A percentile compares a stretch with the other conserved stretches of the same genome.
Conservation (phyloP, 2,113 vertebrate species). For the Butorides virescens region DNA sequence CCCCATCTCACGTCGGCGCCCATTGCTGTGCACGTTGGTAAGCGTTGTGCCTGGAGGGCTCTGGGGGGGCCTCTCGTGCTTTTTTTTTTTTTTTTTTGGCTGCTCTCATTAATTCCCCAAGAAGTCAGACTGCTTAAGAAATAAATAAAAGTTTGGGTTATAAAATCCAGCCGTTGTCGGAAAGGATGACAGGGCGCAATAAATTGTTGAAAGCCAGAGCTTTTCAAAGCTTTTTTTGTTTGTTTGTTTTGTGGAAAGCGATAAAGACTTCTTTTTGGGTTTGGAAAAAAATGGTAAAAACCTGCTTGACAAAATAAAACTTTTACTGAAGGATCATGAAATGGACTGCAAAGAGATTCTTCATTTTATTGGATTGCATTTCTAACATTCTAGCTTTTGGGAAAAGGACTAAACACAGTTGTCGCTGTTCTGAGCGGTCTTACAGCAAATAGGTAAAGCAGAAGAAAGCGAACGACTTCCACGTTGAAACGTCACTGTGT, state of each 20-base stretch:
- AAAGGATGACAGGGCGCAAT: background rate
- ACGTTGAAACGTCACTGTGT: background rate
- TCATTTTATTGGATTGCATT: background rate
- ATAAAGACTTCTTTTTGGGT: background rate
- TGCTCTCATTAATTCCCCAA: background rate
- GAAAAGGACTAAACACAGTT: background rate
- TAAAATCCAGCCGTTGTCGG: background rate
- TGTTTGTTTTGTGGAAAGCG: background rate
- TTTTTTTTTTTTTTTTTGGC: background rate
- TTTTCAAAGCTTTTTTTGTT: background rate
- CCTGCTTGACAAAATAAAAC: background rate
- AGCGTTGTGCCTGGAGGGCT: background rate
- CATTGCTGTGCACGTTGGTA: accelerated
- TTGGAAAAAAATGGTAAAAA: background rate
- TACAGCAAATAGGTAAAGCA: background rate
- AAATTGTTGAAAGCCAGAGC: background rate
- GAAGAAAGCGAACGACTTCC: background rate
- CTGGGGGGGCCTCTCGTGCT: background rate
- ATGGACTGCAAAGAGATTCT: background rate
- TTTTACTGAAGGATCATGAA: background rate
- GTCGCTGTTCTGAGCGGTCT: background rate
- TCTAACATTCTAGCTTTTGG: background rate
- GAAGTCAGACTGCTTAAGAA: background rate
- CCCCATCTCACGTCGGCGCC: accelerated
- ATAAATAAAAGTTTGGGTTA: background rate